Base-by-base conservation (phyloP, 2,113 vertebrate species). In the Callochromis pleurospilus region DNA sequence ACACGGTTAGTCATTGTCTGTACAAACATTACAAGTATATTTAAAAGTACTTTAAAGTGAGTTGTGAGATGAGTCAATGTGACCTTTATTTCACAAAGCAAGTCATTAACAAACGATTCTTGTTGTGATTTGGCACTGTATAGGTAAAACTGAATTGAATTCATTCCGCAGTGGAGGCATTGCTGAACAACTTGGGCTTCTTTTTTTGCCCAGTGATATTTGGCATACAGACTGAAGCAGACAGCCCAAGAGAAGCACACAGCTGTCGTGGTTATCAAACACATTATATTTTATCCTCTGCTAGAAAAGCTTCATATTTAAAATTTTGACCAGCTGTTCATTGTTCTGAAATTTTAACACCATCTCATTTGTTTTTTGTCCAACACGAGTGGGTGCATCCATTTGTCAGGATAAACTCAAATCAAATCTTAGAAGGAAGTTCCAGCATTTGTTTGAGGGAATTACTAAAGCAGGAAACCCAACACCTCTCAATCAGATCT, bases 401-500 rank as follows among this genome's bases (percentile, higher is more conserved):
- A n/a, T 79, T 21, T 29, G 5, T 65, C 17, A 73, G 7, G 47
- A 11, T 54, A 17, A 87, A 62, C 12, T 85, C 10, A 87, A 80
- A 26, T 85, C 62, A 21, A 81, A 56, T 5, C 73, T 88, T 21
- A 56, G 9, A 58, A 51, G 49, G 54, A 88, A 77, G 75, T 91
- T 65, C 51, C 49, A 58, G 26, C 31, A 79, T 81, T 55, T 85
- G 73, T 85, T 85, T 65, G 73, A 85, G 55, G 83, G 83, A 8
- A 85, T 79, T 36, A 15, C 55, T 29, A 80, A 80, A 75, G 49
- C 45, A 60, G 84, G 77, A 68, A 81, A 60, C 19, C n/a, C 51
- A n/a, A 87, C 68, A 47, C 54, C 33, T 24, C 77, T 94, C 13
- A 88, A 89, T 15, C n/a, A 88, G 82, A 87, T 94, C 77, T 92